A percentile compares a stretch with the other conserved stretches of the same genome.
These are phyloP conservation scores for Myioborus melanocephalus DNA, from an alignment of 2,797 vertebrate genomes.

Conservation along the genomic window DNA sequence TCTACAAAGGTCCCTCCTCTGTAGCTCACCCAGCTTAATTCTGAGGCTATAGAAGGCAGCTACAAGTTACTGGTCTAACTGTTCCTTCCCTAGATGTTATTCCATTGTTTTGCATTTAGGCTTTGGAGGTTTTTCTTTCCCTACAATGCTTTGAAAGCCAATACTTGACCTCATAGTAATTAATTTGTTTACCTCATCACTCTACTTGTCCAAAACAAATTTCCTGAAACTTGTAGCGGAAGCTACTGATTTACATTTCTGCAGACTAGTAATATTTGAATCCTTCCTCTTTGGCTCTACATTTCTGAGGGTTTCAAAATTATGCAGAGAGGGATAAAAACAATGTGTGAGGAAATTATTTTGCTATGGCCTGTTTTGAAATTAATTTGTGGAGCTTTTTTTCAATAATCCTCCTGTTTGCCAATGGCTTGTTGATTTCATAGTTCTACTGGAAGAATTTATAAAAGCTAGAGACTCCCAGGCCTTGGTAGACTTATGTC, in stretches of 20 bases:
- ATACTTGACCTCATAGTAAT: not conserved
- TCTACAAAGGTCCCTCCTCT: not conserved
- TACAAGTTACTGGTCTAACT: not conserved
- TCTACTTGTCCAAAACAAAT: not conserved
- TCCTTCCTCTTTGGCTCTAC: not conserved
- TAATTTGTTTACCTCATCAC: not conserved
- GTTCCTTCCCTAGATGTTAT: not conserved
- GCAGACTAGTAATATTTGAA: not conserved
- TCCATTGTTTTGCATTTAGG: accelerated
- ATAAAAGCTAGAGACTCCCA: not conserved
- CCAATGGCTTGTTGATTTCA: not conserved
- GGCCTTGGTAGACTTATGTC: not conserved
- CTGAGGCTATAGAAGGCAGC: not conserved
- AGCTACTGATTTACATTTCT: not conserved
- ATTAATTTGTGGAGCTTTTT: not conserved
- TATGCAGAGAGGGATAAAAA: not conserved
- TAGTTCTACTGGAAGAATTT: not conserved
- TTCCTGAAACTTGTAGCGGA: not conserved
- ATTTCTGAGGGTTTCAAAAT: not conserved
- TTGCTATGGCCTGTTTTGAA: not conserved
- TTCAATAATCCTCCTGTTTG: not conserved
- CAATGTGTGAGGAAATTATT: not conserved
- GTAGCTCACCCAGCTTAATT: not conserved
- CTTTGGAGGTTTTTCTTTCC: not conserved
- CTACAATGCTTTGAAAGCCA: not conserved